Conservation (phyloP, 2,888 invertebrate genomes). For the Beris chalybata region DNA sequence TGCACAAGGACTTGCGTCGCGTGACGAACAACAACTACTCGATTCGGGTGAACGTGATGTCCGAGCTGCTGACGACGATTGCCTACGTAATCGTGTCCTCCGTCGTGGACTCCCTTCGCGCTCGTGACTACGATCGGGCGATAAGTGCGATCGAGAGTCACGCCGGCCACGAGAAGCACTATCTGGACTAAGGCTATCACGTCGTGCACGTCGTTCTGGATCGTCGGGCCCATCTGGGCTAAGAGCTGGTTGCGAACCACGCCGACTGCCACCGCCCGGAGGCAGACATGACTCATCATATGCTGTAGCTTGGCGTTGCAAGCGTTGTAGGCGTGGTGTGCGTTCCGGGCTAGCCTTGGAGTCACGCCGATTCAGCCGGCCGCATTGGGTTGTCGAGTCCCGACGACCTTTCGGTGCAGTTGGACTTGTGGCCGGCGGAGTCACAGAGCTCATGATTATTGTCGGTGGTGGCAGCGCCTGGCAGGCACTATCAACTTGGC, state of each 20-base stretch:
- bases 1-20: conserved; percentile 83
- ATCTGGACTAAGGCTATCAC: conserved; percentile 89
- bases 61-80: conserved; percentile 76
- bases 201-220: conserved; percentile 70
- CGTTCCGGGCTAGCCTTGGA: conserved; percentile 71
- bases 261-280: conserved; percentile 64
- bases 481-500: conserved; percentile 65
- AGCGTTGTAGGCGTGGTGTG: conserved; percentile 64
- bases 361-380: conserved; percentile 66
- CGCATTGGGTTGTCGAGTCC: conserved; percentile 85
- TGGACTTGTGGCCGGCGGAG: conserved; percentile 80
- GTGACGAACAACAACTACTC: conserved; percentile 73
- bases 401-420: conserved; percentile 68
- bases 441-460: conserved; percentile 80
- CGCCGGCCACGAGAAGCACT: conserved; percentile 76
- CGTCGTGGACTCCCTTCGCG: conserved; percentile 78
- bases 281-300: conserved; percentile 83
- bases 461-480: conserved; percentile 71
- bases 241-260: conserved; percentile 80
- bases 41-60: conserved; percentile 68
- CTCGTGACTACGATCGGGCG: conserved; percentile 79
- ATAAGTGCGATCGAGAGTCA: conserved; percentile 76
- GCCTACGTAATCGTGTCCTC: conserved; percentile 71
- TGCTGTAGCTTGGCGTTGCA: conserved; percentile 85
- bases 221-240: conserved; percentile 79